Evolutionary conservation across 35 echinoderm and acorn worm species (phyloP).

Genomic region (Nesometra sesokonis): DNA sequence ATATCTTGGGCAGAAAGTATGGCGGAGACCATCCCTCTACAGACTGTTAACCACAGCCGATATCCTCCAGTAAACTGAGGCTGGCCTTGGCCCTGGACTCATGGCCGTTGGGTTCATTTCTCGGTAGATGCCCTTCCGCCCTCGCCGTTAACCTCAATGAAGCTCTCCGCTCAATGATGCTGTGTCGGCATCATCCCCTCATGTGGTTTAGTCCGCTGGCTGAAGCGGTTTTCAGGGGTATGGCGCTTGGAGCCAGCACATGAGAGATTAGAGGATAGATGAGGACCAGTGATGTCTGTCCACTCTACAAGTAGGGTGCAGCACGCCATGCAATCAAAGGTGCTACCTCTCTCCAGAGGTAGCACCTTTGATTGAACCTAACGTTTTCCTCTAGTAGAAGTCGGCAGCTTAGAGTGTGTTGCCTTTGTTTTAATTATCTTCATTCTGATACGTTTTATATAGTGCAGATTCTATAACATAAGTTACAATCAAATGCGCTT

Average conservation of each 20-base stretch:
- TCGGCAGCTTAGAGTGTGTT: no score
- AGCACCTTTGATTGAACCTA: no score
- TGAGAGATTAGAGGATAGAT: slow-evolving; percentile 58
- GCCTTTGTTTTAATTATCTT: no score
- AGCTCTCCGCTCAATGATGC: slow-evolving; percentile 42
- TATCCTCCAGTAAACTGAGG: slow-evolving; percentile 19
- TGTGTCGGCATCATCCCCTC: slow-evolving; percentile 45
- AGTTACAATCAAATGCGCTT: no score
- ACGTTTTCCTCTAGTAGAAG: no score
- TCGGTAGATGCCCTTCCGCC: slow-evolving; percentile 11
- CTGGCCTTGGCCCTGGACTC: slow-evolving; percentile 38
- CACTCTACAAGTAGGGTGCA: slow-evolving; percentile 21
- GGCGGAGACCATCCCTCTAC: slow-evolving; percentile 34
- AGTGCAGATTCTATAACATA: no score
- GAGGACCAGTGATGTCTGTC: slow-evolving; percentile 49
- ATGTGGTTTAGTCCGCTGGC: slow-evolving; percentile 40
- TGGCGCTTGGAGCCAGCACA: slow-evolving; percentile 48
- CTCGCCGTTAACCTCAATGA: slow-evolving; percentile 3
- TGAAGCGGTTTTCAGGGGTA: slow-evolving; percentile 38
- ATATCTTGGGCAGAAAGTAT: slow-evolving; percentile 33
- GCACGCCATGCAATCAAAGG: neutral
- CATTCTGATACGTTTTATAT: no score
- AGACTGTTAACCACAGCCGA: slow-evolving; percentile 45
- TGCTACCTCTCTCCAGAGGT: slow-evolving; percentile 3
- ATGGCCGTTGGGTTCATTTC: slow-evolving; percentile 20